Evolutionary conservation across 2,113 vertebrate species (phyloP).

Genomic region (Aix galericulata): DNA sequence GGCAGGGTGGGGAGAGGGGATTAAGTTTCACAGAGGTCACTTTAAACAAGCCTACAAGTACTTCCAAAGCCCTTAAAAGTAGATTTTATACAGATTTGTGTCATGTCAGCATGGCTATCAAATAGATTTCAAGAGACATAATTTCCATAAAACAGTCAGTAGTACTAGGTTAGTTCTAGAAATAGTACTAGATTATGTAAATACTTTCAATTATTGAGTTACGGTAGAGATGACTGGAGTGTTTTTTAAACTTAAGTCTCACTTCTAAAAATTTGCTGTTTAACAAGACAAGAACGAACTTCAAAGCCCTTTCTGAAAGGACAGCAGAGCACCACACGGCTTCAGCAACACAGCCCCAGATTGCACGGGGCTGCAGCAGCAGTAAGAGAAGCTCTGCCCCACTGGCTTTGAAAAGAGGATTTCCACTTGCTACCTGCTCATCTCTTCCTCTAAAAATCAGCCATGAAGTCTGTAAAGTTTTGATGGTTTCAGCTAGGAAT

Average conservation of each 20-base stretch:
- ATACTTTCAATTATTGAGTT: not conserved
- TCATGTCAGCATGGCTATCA: not conserved
- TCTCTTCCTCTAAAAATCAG: not conserved
- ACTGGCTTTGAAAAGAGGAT: not conserved
- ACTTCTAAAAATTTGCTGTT: not conserved
- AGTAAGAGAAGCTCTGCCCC: not conserved
- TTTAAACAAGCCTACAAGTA: not conserved
- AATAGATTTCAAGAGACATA: no score
- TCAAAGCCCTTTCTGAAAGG: not conserved
- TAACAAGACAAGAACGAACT: not conserved
- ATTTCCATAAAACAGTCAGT: not conserved
- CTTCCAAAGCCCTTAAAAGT: not conserved
- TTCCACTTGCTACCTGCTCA: not conserved
- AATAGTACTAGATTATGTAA: not conserved
- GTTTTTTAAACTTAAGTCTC: not conserved
- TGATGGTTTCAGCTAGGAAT: not conserved
- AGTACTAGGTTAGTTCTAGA: not conserved
- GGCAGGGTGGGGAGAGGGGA: not conserved
- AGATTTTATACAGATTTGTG: not conserved
- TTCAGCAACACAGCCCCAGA: not conserved
- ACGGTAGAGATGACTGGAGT: fast-evolving
- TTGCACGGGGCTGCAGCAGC: not conserved
- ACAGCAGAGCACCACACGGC: not conserved
- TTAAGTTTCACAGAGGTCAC: not conserved
- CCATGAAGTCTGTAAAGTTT: fast-evolving